Percentiles rank a stretch among this genome's conserved stretches.
phyloP scores from a whole-genome alignment of 2,888 invertebrate genomes.

The Lacanobia wlatinum region DNA sequence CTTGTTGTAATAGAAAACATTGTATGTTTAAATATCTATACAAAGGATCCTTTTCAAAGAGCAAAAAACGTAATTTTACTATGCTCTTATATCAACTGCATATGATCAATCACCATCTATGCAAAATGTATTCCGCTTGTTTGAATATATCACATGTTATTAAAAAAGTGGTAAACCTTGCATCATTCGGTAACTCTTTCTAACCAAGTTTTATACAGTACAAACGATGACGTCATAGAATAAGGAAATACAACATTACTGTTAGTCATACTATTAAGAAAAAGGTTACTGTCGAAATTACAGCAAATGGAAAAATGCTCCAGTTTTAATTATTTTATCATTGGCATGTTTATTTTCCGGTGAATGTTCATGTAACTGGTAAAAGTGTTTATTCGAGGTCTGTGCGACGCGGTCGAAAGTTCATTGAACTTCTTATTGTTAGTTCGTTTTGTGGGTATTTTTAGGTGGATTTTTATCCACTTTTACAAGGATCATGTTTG shows the following conservation, averaged over 20 bases:
- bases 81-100: background rate
- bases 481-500: background rate
- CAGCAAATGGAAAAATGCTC: conserved; percentile 61
- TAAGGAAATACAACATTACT: conserved; percentile 49
- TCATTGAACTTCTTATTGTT: conserved; percentile 53
- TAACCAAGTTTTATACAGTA: conserved; percentile 37
- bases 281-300: conserved; percentile 53
- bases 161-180: conserved; percentile 45
- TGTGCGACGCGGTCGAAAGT: conserved; percentile 36
- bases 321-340: conserved; percentile 62
- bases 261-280: conserved; percentile 52
- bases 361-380: conserved; percentile 59
- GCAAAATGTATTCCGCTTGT: background rate
- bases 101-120: background rate
- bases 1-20: background rate
- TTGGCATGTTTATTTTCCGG: conserved; percentile 64
- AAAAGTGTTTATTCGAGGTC: conserved; percentile 63
- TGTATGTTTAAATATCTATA: no score
- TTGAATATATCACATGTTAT: conserved; percentile 4
- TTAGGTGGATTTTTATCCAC: conserved; percentile 6
- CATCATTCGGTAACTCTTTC: conserved; percentile 36
- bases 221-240: conserved; percentile 42
- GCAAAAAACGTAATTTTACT: background rate
- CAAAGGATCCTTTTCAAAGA: background rate
- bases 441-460: conserved; percentile 39